Evolutionary conservation across 2,113 vertebrate genomes (phyloP).

Genomic region (Orcinus orca): DNA sequence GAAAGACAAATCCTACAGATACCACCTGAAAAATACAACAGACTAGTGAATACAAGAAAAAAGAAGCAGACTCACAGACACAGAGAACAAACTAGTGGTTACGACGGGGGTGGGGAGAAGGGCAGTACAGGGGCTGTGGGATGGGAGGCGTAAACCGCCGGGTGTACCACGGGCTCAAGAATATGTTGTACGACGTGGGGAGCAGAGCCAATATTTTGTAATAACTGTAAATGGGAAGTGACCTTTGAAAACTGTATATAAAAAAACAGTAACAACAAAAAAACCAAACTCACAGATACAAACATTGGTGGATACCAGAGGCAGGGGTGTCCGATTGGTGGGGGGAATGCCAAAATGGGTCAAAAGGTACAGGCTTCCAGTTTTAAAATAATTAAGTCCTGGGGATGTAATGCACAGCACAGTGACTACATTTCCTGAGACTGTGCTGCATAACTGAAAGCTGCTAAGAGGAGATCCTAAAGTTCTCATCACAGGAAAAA

Average conservation of each 20-base stretch:
- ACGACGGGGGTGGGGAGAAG: no score
- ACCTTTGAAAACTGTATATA: no score
- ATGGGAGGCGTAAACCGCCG: no score
- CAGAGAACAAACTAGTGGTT: neutral
- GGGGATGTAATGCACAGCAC: accelerated
- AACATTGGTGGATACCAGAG: neutral
- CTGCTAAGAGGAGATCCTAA: neutral
- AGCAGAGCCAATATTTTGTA: no score
- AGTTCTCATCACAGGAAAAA: neutral
- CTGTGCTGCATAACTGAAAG: neutral
- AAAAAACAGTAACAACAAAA: neutral
- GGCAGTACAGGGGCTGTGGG: no score
- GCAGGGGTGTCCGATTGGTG: neutral
- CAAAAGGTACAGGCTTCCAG: no score
- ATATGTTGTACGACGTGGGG: no score
- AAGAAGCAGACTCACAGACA: neutral
- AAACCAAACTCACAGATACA: neutral
- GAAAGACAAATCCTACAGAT: no score
- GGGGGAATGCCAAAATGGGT: neutral
- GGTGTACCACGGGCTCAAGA: no score
- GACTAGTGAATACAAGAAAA: neutral
- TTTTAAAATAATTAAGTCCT: no score
- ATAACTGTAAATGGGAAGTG: no score
- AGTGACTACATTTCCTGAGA: accelerated
- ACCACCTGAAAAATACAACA: no score